A percentile compares a stretch with the other conserved stretches of the same genome.
phyloP scores from a whole-genome alignment of 2,888 invertebrate genomes.

The Peribatodes rhomboidaria region DNA sequence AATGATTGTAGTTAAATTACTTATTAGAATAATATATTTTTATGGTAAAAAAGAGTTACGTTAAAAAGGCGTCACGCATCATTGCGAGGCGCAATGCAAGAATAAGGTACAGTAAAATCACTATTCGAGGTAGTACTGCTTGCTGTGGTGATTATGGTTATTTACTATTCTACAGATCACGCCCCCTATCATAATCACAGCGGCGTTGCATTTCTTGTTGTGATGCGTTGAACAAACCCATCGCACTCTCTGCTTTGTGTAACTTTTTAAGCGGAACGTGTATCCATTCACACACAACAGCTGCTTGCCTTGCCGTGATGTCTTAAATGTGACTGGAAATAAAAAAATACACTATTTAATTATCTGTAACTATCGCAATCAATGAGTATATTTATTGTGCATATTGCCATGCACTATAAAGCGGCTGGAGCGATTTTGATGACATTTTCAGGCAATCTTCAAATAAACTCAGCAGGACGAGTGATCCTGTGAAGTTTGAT shows the following conservation, averaged over 20 bases:
- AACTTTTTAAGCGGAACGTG: conserved; percentile 21
- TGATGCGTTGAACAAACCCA: conserved; percentile 43
- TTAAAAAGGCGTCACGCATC: neutral
- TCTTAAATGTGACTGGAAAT: conserved; percentile 17
- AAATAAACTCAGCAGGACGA: too few species aligned
- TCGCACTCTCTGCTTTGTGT: neutral
- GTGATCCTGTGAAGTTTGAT: too few species aligned
- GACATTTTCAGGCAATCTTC: too few species aligned
- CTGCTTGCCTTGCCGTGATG: conserved; percentile 5
- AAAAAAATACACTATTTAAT: too few species aligned
- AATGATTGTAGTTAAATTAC: too few species aligned
- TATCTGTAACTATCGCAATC: too few species aligned
- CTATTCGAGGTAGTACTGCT: neutral
- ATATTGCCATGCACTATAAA: too few species aligned
- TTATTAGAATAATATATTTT: too few species aligned
- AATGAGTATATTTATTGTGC: too few species aligned
- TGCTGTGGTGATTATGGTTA: conserved; percentile 51
- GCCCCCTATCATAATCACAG: conserved; percentile 42
- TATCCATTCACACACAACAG: conserved; percentile 24
- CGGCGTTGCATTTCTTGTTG: conserved; percentile 12
- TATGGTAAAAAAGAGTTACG: neutral
- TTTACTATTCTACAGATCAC: conserved; percentile 45
- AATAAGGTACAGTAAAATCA: neutral
- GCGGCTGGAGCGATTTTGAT: too few species aligned
- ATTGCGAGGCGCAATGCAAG: neutral